A percentile compares a stretch with the other conserved stretches of the same genome.
Conservation (phyloP, 2,888 invertebrate genomes). For the Macaria liturata region DNA sequence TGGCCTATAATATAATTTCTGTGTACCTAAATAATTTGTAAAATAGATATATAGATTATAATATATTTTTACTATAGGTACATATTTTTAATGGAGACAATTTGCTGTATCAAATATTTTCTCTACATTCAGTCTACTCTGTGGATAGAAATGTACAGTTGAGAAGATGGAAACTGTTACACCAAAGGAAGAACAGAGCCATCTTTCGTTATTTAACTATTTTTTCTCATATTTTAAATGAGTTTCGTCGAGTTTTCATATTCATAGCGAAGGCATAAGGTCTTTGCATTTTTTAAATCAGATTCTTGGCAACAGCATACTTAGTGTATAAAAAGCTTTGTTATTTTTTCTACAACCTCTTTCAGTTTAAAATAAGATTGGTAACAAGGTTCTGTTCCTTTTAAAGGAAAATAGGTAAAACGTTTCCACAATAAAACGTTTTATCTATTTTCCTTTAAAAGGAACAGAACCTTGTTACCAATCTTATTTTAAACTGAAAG, state of each 20-base stretch:
- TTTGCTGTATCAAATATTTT: too few species aligned
- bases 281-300: constrained; percentile 38
- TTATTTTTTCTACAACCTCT: constrained; percentile 19
- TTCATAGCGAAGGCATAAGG: constrained; percentile 49
- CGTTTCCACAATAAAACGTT: background rate
- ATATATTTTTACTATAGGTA: too few species aligned
- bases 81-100: too few species aligned
- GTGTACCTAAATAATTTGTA: too few species aligned
- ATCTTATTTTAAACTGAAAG: constrained; percentile 3
- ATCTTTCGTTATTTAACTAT: constrained; percentile 71
- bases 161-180: constrained; percentile 65
- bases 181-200: constrained; percentile 60
- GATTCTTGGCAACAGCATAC: constrained; percentile 34
- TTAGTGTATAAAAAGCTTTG: constrained; percentile 13
- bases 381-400: constrained; percentile 6
- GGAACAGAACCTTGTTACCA: constrained; percentile 9
- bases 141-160: constrained; percentile 56
- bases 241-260: constrained; percentile 57
- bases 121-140: constrained; percentile 47
- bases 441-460: background rate
- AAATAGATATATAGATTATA: too few species aligned
- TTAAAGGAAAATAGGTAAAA: background rate
- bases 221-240: constrained; percentile 70
- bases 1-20: too few species aligned
- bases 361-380: constrained; percentile 4